Base-by-base conservation (phyloP, 2,888 invertebrate species). In the Diplazon laetatorius region DNA sequence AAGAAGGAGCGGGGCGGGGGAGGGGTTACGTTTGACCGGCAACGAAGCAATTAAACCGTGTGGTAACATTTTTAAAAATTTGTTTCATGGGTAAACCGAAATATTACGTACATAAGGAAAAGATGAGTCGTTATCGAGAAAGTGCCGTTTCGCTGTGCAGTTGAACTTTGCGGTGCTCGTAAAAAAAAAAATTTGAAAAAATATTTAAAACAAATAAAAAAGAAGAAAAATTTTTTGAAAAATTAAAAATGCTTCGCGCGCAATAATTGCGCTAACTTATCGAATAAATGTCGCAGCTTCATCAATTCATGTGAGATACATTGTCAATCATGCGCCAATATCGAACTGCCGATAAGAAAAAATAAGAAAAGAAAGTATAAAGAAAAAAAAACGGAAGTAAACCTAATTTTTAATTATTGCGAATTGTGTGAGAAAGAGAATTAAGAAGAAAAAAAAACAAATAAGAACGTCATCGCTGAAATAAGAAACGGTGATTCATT, bases 231-330 rank as follows among this genome's bases (percentile, higher is more conserved):
- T n/a, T n/a, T n/a, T n/a, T n/a, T n/a, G n/a, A n/a, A n/a, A n/a
- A n/a, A n/a, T n/a, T n/a, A 39, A 59, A 50, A 66, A 66, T 66
- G 74, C 74, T 78, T 78, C 74, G 78, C 50, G 74, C 65, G 70
- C 66, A 62, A 66, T 62, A 66, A 71, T 71, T 71, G 78, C 75
- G 78, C 66, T 16, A 25, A 39, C 68, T 73, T 63, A 65, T 37
- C 66, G 42, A 74, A 78, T 78, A 74, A 71, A 66, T 75, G 71
- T 75, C 66, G 71, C 75, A 78, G 78, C 75, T 78, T 76, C 63
- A 72, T 78, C 48, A 68, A 71, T 71, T 72, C 55, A 68, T 68
- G 71, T 78, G 30, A 68, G 52, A 18, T 46, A 55, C 44, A 78
- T 74, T 66, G 44, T 65, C 75, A 71, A 74, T 37, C 59, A 44